Evolutionary conservation across 2,113 vertebrate species (phyloP).

Genomic region (Chrysemys picta): DNA sequence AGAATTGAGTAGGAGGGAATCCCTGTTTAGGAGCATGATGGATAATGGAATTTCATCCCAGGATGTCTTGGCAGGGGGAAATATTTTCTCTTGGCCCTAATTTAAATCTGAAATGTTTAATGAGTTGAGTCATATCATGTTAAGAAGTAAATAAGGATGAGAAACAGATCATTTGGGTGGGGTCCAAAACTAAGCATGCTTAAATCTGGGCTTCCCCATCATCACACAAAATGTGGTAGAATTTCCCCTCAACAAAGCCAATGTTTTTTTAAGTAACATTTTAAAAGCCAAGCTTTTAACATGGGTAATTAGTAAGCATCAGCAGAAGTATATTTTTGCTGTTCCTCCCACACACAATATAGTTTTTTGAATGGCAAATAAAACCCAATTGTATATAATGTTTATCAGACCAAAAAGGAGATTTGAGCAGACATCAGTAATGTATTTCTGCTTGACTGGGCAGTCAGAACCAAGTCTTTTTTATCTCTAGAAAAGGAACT

Average conservation of each 20-base stretch:
- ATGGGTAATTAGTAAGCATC: constrained; percentile 60
- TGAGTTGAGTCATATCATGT: constrained; percentile 73
- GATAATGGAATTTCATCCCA: constrained; percentile 70
- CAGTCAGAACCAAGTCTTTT: background rate
- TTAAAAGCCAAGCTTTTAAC: constrained; percentile 66
- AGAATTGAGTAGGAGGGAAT: constrained; percentile 78
- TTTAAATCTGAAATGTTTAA: constrained; percentile 70
- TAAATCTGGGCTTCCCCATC: constrained; percentile 56
- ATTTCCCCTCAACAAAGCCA: constrained; percentile 60
- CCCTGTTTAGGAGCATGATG: constrained; percentile 66
- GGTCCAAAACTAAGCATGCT: constrained; percentile 61
- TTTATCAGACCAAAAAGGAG: background rate
- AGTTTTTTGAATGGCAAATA: constrained; percentile 63
- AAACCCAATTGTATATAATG: constrained; percentile 37
- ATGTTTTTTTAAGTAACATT: constrained; percentile 59
- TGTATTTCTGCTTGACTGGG: background rate
- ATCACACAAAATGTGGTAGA: constrained; percentile 13
- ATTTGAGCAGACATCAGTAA: background rate
- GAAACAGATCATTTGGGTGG: constrained; percentile 64
- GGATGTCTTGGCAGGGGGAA: constrained; percentile 69
- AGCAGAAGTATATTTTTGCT: constrained; percentile 52
- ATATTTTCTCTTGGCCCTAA: constrained; percentile 66
- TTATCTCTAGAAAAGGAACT: background rate
- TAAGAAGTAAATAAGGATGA: constrained; percentile 71
- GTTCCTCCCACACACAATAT: constrained; percentile 61